Percentiles rank a stretch among this genome's conserved stretches.
These are phyloP conservation scores for Rhingia rostrata DNA, from an alignment of 2,888 invertebrate species.

Conservation along the genomic window DNA sequence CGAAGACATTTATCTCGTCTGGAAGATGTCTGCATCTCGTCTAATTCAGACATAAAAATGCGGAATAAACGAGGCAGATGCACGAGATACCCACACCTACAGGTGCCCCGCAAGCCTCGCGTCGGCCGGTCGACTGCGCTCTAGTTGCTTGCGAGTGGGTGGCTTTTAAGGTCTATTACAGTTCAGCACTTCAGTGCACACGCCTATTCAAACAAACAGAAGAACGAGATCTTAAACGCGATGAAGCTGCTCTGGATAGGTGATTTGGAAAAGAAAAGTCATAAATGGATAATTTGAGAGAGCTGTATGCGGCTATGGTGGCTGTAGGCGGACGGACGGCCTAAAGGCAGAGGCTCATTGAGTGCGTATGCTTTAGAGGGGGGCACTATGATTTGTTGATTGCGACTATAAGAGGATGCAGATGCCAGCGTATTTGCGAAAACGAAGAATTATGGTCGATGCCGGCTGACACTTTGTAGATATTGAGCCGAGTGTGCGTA, in stretches of 20 bases:
- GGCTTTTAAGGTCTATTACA: slow-evolving; percentile 50
- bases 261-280: slow-evolving; percentile 19
- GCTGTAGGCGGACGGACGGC: slow-evolving; percentile 11
- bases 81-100: slow-evolving; percentile 47
- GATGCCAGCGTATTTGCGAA: slow-evolving; percentile 42
- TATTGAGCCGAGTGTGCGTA: slow-evolving; percentile 14
- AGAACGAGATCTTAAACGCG: not conserved
- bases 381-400: slow-evolving; percentile 44
- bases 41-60: slow-evolving; percentile 48
- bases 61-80: slow-evolving; percentile 43
- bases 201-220: slow-evolving; percentile 14
- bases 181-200: slow-evolving; percentile 29
- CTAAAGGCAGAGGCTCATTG: slow-evolving; percentile 16
- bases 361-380: slow-evolving; percentile 4
- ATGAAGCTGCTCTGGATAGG: not conserved
- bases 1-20: slow-evolving; percentile 39
- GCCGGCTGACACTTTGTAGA: slow-evolving; percentile 13
- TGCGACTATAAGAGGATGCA: slow-evolving; percentile 26
- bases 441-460: slow-evolving; percentile 29
- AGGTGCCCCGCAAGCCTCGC: slow-evolving; percentile 32
- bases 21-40: slow-evolving; percentile 50
- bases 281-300: slow-evolving; percentile 45
- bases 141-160: slow-evolving; percentile 31
- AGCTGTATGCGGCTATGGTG: not conserved
- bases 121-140: too few relatives aligned